phyloP scores from a whole-genome alignment of 2,888 invertebrate species.

The Buathra laborator region DNA sequence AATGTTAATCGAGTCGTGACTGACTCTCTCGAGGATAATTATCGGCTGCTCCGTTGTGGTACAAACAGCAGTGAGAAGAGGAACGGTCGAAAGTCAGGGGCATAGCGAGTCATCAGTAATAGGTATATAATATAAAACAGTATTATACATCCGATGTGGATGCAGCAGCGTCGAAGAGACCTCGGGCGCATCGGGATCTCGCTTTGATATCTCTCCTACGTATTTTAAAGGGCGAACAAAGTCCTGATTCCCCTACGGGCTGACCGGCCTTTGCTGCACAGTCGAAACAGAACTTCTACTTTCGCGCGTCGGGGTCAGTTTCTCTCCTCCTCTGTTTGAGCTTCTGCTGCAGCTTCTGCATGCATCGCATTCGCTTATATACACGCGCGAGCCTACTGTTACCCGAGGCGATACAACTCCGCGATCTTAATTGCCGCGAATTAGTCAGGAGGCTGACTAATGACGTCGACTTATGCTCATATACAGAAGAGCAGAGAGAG shows the following conservation, averaged over 20 bases:
- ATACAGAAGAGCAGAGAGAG: conserved; percentile 58
- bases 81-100: conserved; percentile 61
- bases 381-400: conserved; percentile 54
- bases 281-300: conserved; percentile 6
- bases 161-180: conserved; percentile 31
- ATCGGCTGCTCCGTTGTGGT: conserved; percentile 64
- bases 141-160: conserved; percentile 49
- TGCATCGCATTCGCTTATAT: conserved; percentile 35
- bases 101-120: conserved; percentile 41
- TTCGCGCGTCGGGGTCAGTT: conserved; percentile 49
- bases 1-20: conserved; percentile 66
- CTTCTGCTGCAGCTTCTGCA: conserved; percentile 52
- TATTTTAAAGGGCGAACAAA: conserved; percentile 46
- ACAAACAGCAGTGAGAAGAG: conserved; percentile 49
- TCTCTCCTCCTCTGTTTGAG: conserved; percentile 29
- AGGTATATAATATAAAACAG: conserved; percentile 36
- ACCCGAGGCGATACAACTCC: conserved; percentile 65
- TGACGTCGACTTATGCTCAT: conserved; percentile 75
- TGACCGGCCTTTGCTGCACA: conserved; percentile 44
- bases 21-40: conserved; percentile 62
- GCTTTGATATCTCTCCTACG: conserved; percentile 58
- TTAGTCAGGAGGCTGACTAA: conserved; percentile 79
- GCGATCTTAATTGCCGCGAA: conserved; percentile 78
- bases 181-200: conserved; percentile 45
- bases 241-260: conserved; percentile 52